Base-by-base conservation (phyloP, 2,113 vertebrate genomes). In the Ammospiza caudacuta region DNA sequence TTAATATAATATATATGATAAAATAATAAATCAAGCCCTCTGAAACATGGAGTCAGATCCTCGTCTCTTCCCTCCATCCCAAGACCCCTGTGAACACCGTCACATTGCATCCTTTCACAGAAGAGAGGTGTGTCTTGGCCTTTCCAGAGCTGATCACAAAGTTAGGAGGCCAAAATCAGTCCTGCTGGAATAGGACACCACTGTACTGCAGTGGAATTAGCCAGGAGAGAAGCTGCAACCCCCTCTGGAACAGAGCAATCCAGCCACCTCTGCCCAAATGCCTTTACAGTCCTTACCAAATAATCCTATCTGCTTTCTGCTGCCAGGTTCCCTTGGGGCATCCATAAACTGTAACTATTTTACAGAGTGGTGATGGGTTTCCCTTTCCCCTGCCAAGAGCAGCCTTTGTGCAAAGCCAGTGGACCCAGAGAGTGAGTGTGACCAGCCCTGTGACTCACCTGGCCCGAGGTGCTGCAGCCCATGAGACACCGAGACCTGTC, bases 401-500 rank as follows among this genome's bases (percentile, higher is more conserved):
- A 83, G 7, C 46, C 25, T 4, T 16, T 54, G 47, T 46, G 22
- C 33, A 57, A 47, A 66, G 25, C 7, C 14, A 17, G 16, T n/a
- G 35, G 59, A n/a, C 17, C 22, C 49, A 44, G 37, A 66, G 19
- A 61, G 6, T 24, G 11, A 5, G 4, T 7, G 16, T 7, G 73
- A 22, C 22, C 3, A 5, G 37, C 18, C 21, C 62, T 11, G 12
- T 35, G 55, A 96, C 97, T 97, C 94, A 99, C 99, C 86, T 91
- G 80, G 3, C 47, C 46, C 10, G 95, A 87, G 57, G 98, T 99
- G 58, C 94, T 96, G 62, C 99, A 99, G 12, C 98, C 97, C 96
- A 99, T 98, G 79, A 99, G 96, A 33, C 98, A 98, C 1, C 22
- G 83, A 4, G 95, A 95, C 39, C 39, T 46, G 12, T 75, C 95